These are phyloP conservation scores for Thripadectes ignobilis DNA, from an alignment of 2,797 vertebrate genomes.

Conservation along the genomic window DNA sequence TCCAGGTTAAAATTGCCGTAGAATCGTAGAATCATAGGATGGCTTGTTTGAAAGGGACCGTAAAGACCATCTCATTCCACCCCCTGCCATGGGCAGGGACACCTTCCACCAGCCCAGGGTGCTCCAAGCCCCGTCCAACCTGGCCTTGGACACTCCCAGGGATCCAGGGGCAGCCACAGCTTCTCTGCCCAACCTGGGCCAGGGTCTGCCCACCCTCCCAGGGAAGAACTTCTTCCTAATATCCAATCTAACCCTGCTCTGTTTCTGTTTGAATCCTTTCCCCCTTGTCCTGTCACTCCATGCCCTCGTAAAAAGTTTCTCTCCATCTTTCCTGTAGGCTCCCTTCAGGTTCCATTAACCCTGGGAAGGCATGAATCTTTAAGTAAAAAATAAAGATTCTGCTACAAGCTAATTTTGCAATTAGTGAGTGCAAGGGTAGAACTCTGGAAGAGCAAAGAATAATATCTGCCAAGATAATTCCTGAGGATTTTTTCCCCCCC, in stretches of 20 bases:
- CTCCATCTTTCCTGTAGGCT: not conserved
- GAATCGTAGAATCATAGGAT: not conserved
- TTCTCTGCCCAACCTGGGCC: not conserved
- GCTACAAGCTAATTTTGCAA: not conserved
- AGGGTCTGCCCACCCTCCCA: not conserved
- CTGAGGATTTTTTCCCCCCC: fast-evolving
- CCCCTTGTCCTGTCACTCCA: not conserved
- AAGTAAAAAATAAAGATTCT: not conserved
- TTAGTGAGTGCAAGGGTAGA: constrained; percentile 47
- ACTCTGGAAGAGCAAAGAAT: not conserved
- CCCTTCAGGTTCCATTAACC: not conserved
- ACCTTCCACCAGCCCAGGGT: not conserved
- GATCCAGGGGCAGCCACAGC: not conserved
- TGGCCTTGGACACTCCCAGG: not conserved
- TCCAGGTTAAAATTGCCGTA: constrained; percentile 3
- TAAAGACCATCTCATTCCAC: not conserved
- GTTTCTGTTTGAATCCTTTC: not conserved
- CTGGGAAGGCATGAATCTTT: constrained; percentile 10
- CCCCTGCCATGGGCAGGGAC: not conserved
- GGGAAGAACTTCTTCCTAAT: not conserved
- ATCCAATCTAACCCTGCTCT: not conserved
- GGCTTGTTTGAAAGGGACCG: not conserved
- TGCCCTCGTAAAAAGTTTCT: not conserved
- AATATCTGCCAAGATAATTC: constrained; percentile 32
- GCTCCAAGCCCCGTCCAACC: not conserved